Evolutionary conservation across 35 echinoderm and acorn worm species (phyloP), one percentile per base, ranked within the genome.

Genomic region (Anneissia japonica): DNA sequence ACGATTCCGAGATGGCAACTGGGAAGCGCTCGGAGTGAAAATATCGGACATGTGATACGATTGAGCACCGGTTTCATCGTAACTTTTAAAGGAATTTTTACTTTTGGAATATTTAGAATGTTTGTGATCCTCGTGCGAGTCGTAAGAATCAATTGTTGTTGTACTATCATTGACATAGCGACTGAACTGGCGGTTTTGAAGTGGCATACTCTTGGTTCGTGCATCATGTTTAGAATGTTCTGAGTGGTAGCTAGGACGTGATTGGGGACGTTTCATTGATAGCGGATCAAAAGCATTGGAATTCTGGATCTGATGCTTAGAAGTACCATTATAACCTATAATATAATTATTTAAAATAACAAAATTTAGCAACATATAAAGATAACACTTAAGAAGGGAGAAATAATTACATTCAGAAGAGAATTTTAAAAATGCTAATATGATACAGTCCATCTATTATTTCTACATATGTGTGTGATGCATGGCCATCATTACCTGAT

Each of bases 31-130:
- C 30, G 91, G 89, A 17, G 94, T 91, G 35, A 98, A 84, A 28
- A 99, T 99, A 72, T 99, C 96, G 12, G 96, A 99, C 89, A 99
- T 78, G 74, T 99, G 96, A 83, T 99, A 99, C 0, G 96, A 99
- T 6, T 92, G 89, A 35, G 85, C 95, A 72, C 91, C 89, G 10
- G 79, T 40, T 30, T 91, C 81, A 34, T 35, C 87, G 9, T 38
- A 37, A 81, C 79, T 39, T 35, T 39, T 36, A 10, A 6, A 23
- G 32, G 79, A 81, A 39, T 39, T 35, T 81, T 37, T 36, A 40
- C 30, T 81, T 81, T 9, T 36, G 35, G 38, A 39, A 79, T 31
- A 31, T 36, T 35, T 30, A 4, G 77, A 35, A 38, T 39, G 79
- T 81, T 81, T 81, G 40, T 39, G 31, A 28, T 30, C 79, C 3